Base-by-base conservation (phyloP, 2,888 invertebrate genomes). In the Hypomecis atomaria region DNA sequence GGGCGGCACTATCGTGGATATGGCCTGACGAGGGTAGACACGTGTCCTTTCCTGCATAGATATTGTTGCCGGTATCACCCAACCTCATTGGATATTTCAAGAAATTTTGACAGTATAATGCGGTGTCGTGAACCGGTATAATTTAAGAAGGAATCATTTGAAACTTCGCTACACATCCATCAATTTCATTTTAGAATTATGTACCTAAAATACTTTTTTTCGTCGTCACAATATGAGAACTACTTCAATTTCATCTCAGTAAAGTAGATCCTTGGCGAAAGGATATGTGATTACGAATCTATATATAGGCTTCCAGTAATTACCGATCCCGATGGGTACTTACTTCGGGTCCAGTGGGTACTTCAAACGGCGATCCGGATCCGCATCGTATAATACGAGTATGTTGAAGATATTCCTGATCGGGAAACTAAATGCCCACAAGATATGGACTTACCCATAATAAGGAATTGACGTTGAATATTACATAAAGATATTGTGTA, bases 1-100 rank as follows among this genome's bases (percentile, higher is more conserved):
- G 58, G 65, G 56, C 66, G 71, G 65, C 69, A 72, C 69, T 70
- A 71, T 74, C 72, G 71, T 71, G 72, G 72, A 72, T 73, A 69
- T 74, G 69, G 67, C 65, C 67, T 74, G 84, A 87, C 77, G 79
- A 85, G 86, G 86, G 85, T 86, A 78, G 86, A 82, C 86, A 81
- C 71, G 72, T 82, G 85, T 83, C 86, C 78, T 76, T 82, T 78
- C 75, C 66, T 71, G 72, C 70, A 69, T 74, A 71, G 78, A 77
- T 79, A 77, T 81, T 82, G 82, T 82, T 78, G 77, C 73, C 74
- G 65, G 70, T 62, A 63, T 62, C 65, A 67, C 61, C 57, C 62
- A 62, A 68, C 67, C 33, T 48, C 54, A 59, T 67, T 67, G 67
- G 62, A 61, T 65, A 62, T 67, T 50, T 54, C 49, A 53, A 64